Conservation (phyloP, 2,888 invertebrate species). For the Abrostola triplasia region DNA sequence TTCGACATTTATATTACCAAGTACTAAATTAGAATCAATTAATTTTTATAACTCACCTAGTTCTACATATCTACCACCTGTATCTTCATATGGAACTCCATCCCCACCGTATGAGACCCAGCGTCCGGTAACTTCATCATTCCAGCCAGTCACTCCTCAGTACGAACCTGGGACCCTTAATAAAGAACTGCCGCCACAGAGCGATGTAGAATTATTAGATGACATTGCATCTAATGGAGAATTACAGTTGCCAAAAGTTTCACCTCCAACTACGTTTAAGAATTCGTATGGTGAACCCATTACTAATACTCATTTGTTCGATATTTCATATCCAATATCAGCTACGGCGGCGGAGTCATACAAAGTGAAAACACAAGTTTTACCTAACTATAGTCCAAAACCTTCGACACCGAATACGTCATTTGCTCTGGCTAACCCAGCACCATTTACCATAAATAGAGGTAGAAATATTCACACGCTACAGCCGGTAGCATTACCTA, state of each 20-base stretch:
- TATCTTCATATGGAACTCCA: constrained; percentile 53
- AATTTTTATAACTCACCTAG: constrained; percentile 58
- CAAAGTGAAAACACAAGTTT: constrained; percentile 79
- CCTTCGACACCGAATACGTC: constrained; percentile 68
- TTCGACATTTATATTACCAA: constrained; percentile 40
- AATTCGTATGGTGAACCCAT: constrained; percentile 85
- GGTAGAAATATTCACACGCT: constrained; percentile 85
- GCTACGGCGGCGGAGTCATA: constrained; percentile 81
- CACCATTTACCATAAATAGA: constrained; percentile 80
- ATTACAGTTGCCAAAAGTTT: constrained; percentile 77
- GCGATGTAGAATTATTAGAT: constrained; percentile 67
- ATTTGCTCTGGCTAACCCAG: constrained; percentile 79
- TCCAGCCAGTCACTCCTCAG: constrained; percentile 63
- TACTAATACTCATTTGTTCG: constrained; percentile 69
- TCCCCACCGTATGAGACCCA: constrained; percentile 62
- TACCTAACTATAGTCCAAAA: constrained; percentile 66
- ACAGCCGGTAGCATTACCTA: constrained; percentile 90
- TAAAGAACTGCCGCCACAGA: constrained; percentile 68
- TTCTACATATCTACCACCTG: constrained; percentile 66
- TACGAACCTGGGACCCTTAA: constrained; percentile 68
- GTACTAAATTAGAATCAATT: constrained; percentile 45
- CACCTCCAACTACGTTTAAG: constrained; percentile 75
- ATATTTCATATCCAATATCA: constrained; percentile 76
- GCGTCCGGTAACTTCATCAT: constrained; percentile 62
- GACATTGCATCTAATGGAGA: constrained; percentile 65